Base-by-base conservation (phyloP, 2,797 vertebrate species). In the Spatula versicolor region DNA sequence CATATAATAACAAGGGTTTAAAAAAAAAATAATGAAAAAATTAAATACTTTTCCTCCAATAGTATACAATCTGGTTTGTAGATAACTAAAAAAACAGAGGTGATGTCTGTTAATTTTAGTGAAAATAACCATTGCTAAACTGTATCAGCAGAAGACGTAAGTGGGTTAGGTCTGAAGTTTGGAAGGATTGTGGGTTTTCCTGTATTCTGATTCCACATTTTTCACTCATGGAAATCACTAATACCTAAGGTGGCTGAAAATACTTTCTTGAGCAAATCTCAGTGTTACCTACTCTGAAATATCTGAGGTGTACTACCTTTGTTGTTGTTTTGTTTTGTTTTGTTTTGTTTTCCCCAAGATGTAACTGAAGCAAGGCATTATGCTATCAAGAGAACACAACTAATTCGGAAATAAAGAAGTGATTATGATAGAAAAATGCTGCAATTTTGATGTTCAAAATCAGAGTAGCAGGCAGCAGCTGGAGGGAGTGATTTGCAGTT, bases 401-500 rank as follows among this genome's bases (percentile, higher is more conserved):
- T 87, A 89, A 89, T 52, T 79, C 39, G 41, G 14, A 92, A 86
- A 87, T 76, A 21, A 84, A 30, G 33, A 93, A 66, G 6, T 50
- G 8, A 39, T 79, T 58, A 85, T 67, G 35, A 52, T 25, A 82
- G 35, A 6, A 12, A 73, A 93, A 66, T 37, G 41, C 7, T 58
- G 30, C 28, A 86, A 2, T 13, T 86, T 50, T 52, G 71, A 28
- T 84, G 7, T 84, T 91, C 2, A 3, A 67, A 43, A 86, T 26
- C 43, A 77, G 43, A 90, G 9, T 52, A 80, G 20, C 22, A 79
- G 39, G 16, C 19, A 80, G 39, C 56, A 89, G 43, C 43, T 48
- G 46, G 4, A 35, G 25, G 28, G 35, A 77, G 16, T 21, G 58
- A 21, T 74, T 80, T 63, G n/a, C 46, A 43, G n/a, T 91, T 86